These are phyloP conservation scores for Zaprionus inermis DNA, from an alignment of 1,140 invertebrate species.

Conservation along the genomic window DNA sequence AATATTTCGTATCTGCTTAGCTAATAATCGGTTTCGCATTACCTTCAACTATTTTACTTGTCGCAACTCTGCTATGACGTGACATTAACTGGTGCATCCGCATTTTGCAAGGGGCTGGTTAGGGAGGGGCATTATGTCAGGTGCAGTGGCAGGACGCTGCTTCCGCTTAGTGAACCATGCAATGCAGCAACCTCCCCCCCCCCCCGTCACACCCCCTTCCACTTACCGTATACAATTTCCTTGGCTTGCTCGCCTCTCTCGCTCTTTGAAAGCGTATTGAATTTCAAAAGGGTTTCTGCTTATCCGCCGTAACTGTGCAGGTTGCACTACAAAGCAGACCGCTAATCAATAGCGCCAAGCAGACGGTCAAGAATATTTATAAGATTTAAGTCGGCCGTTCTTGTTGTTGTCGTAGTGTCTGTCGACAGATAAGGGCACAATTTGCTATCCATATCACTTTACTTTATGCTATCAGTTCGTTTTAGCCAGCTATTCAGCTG, in stretches of 20 bases:
- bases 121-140: slow-evolving; percentile 47
- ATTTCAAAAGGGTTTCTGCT: slow-evolving; percentile 57
- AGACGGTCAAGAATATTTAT: slow-evolving; percentile 20
- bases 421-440: slow-evolving; percentile 4
- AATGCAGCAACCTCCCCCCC: neutral
- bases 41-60: slow-evolving; percentile 52
- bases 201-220: neutral
- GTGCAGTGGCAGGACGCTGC: slow-evolving; percentile 66
- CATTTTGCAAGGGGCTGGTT: neutral
- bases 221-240: slow-evolving; percentile 48
- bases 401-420: too few species aligned
- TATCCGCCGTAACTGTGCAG: slow-evolving; percentile 25
- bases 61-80: neutral
- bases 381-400: slow-evolving; percentile 17
- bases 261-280: slow-evolving; percentile 70
- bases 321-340: slow-evolving; percentile 56
- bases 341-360: slow-evolving; percentile 52
- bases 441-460: neutral
- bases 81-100: slow-evolving; percentile 36
- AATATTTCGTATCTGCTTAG: slow-evolving; percentile 41
- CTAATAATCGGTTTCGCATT: slow-evolving; percentile 57
- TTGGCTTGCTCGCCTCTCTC: slow-evolving; percentile 30
- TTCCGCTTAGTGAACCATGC: slow-evolving; percentile 51
- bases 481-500: neutral
- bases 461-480: neutral